Evolutionary conservation across 2,888 invertebrate species (phyloP).

Genomic region (Lepidocyrtoides sp.): DNA sequence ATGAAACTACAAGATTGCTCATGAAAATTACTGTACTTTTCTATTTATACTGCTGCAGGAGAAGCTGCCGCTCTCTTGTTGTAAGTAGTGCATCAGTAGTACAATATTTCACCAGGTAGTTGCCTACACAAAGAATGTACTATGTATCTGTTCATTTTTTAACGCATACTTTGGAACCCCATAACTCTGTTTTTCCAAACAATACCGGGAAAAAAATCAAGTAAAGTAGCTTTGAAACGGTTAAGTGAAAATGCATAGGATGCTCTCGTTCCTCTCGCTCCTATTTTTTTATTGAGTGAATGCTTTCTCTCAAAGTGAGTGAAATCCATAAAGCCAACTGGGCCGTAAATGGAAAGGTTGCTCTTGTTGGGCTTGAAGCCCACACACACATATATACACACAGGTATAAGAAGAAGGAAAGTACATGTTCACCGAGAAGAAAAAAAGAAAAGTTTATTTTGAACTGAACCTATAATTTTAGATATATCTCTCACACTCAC

Average conservation of each 20-base stretch:
- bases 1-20: slow-evolving; percentile 62
- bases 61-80: not conserved
- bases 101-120: slow-evolving; percentile 2
- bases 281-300: slow-evolving; percentile 70
- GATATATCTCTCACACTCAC: slow-evolving; percentile 72
- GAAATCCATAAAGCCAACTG: slow-evolving; percentile 76
- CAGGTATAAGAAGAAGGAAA: no score
- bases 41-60: slow-evolving; percentile 15
- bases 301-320: slow-evolving; percentile 63
- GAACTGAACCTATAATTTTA: slow-evolving; percentile 59
- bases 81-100: not conserved
- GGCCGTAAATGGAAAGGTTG: slow-evolving; percentile 70
- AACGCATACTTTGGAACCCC: not conserved
- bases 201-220: slow-evolving; percentile 50
- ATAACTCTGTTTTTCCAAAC: slow-evolving; percentile 24
- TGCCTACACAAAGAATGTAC: not conserved
- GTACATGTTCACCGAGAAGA: not conserved
- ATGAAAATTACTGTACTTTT: slow-evolving; percentile 73
- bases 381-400: no score
- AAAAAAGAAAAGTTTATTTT: slow-evolving; percentile 46
- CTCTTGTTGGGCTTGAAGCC: slow-evolving; percentile 11
- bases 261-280: slow-evolving; percentile 52
- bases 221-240: slow-evolving; percentile 69
- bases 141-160: not conserved
- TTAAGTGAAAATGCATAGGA: slow-evolving; percentile 77